phyloP scores from a whole-genome alignment of 2,797 vertebrate species.

The Podarcis siculus region DNA sequence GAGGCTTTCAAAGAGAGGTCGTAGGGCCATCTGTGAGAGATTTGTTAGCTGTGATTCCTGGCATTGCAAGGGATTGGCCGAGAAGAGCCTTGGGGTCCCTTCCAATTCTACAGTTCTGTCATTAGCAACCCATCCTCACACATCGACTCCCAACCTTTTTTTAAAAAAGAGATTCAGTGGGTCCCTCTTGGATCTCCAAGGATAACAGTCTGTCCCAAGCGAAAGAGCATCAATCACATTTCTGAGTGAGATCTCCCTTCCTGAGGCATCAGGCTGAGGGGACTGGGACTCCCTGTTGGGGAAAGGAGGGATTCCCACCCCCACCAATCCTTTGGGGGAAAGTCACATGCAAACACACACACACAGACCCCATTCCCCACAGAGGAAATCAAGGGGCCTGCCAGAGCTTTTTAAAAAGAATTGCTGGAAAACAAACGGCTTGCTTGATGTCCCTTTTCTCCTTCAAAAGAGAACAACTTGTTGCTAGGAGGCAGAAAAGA shows the following conservation, averaged over 20 bases:
- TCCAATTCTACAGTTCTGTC: not conserved
- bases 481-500: slow-evolving; percentile 28
- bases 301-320: not conserved
- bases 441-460: not conserved
- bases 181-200: too few relatives aligned
- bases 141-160: too few relatives aligned
- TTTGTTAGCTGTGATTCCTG: too few relatives aligned
- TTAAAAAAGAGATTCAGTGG: too few relatives aligned
- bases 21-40: too few relatives aligned
- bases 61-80: too few relatives aligned
- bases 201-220: too few relatives aligned
- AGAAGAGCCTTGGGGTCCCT: not conserved
- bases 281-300: not conserved
- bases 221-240: not conserved
- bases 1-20: too few relatives aligned
- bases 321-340: not conserved
- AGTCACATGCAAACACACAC: not conserved
- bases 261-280: not conserved
- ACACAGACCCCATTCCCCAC: not conserved
- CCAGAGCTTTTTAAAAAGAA: accelerated
- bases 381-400: accelerated
- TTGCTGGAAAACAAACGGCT: accelerated
- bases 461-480: not conserved
- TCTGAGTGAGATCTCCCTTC: not conserved
- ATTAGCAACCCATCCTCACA: not conserved